Percentiles rank a stretch among this genome's conserved stretches.
Evolutionary conservation across 2,797 vertebrate species (phyloP).

Genomic region (Cirrhinus molitorella): DNA sequence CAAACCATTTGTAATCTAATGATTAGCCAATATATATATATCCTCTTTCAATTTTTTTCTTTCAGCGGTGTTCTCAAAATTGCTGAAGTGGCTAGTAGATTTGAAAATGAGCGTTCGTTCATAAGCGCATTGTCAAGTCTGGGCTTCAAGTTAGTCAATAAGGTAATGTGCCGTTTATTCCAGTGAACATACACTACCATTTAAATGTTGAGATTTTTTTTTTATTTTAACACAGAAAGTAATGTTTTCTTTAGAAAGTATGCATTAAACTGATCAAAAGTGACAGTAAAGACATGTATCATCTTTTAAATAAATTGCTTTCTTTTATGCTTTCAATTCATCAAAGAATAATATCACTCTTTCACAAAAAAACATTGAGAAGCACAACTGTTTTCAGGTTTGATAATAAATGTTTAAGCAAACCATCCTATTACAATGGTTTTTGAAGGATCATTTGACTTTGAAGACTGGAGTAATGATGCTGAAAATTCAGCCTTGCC

Average conservation of each 20-base stretch:
- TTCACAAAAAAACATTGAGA: background rate
- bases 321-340: background rate
- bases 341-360: background rate
- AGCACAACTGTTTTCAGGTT: background rate
- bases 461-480: background rate
- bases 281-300: background rate
- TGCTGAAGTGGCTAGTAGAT: slow-evolving; percentile 93
- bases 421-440: background rate
- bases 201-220: background rate
- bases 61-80: slow-evolving; percentile 89
- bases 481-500: too few relatives aligned
- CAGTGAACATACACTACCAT: background rate
- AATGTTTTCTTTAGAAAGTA: background rate
- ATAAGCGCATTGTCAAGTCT: slow-evolving; percentile 77
- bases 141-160: slow-evolving; percentile 86
- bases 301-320: background rate
- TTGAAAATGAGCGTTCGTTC: slow-evolving; percentile 83
- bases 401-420: background rate
- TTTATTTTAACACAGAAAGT: background rate
- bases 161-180: slow-evolving; percentile 76
- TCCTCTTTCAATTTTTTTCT: background rate
- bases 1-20: background rate
- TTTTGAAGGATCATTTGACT: background rate
- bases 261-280: background rate
- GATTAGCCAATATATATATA: background rate